Percentiles rank a stretch among this genome's conserved stretches.
Evolutionary conservation across 23 tunicate species (phyloP).

Genomic region (Halocynthia aurantium): DNA sequence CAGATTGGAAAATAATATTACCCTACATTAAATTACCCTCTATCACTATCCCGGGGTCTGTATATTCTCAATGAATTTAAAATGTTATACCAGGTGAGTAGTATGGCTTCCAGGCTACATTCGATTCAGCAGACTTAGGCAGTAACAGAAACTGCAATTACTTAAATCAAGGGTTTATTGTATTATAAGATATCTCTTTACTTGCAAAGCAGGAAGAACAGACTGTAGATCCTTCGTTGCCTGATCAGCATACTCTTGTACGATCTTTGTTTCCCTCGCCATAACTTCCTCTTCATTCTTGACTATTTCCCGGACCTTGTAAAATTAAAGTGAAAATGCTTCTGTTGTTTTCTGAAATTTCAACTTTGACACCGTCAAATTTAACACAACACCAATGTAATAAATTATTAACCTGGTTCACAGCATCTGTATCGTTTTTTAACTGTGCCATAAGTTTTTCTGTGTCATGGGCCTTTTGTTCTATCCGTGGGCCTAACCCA

Average conservation of each 20-base stretch:
- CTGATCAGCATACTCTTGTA: slow-evolving; percentile 83
- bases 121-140: neutral
- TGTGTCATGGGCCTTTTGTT: slow-evolving; percentile 62
- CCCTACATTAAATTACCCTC: no score
- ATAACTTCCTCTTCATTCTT: slow-evolving; percentile 63
- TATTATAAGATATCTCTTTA: neutral
- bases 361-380: no score
- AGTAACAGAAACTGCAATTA: neutral
- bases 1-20: no score
- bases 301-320: slow-evolving; percentile 75
- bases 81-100: neutral
- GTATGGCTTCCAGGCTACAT: neutral
- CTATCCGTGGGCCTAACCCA: slow-evolving; percentile 86
- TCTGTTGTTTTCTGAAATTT: no score
- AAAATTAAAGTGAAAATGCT: no score
- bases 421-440: slow-evolving; percentile 72
- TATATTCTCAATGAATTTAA: no score
- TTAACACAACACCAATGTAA: no score
- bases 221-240: slow-evolving; percentile 77
- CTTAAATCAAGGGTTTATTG: no score
- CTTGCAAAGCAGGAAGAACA: slow-evolving; percentile 89
- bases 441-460: slow-evolving; percentile 80
- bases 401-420: slow-evolving; percentile 52
- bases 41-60: no score
- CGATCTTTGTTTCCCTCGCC: slow-evolving; percentile 74